Conservation (phyloP, 64 coral and sea anemone species). For the Anthopleura sola region DNA sequence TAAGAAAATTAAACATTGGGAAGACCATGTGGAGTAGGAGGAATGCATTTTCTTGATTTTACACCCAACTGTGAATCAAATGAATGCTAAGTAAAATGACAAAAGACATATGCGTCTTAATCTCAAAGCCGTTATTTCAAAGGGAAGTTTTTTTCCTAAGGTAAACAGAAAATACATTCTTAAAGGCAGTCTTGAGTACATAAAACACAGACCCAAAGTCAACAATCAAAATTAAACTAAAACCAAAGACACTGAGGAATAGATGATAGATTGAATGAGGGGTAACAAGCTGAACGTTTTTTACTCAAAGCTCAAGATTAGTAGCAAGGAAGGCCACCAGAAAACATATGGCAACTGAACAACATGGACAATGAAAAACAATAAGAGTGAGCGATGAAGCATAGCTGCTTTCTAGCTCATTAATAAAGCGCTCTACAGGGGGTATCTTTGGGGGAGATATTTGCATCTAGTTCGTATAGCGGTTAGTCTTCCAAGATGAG, state of each 20-base stretch:
- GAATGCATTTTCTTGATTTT: neutral
- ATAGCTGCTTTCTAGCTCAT: neutral
- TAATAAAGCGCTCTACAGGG: constrained; percentile 23
- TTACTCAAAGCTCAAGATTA: neutral
- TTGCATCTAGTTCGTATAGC: constrained; percentile 17
- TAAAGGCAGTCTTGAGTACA: neutral
- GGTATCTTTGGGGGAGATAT: constrained; percentile 7
- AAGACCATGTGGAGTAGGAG: neutral
- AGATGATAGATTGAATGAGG: neutral
- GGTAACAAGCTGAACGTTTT: neutral
- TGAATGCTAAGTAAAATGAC: neutral
- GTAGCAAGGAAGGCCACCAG: neutral
- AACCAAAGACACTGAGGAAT: neutral
- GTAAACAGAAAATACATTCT: constrained; percentile 12
- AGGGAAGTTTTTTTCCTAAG: neutral
- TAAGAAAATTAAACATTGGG: neutral
- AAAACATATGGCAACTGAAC: constrained; percentile 1
- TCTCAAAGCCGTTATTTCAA: neutral
- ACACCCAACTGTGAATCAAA: constrained; percentile 7
- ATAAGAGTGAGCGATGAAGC: neutral
- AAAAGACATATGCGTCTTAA: constrained; percentile 1
- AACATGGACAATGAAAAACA: neutral
- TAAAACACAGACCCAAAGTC: neutral
- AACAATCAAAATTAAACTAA: neutral
- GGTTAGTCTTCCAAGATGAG: neutral